Conservation (phyloP, 2,888 invertebrate genomes). For the Stenchaetothrips biformis region DNA sequence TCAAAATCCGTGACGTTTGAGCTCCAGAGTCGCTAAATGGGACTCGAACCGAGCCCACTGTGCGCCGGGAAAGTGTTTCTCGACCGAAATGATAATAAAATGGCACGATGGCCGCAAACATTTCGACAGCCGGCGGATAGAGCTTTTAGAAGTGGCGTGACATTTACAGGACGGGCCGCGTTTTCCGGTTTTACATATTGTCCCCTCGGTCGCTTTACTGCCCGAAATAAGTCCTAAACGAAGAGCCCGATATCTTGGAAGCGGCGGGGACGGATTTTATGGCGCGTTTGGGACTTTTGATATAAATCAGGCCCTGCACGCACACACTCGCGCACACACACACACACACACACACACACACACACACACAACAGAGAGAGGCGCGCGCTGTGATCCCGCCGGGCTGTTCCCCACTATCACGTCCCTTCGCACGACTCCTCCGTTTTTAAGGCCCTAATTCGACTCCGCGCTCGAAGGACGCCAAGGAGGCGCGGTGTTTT, state of each 20-base stretch:
- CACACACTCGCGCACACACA: background rate
- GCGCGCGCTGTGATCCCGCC: background rate
- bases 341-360: background rate
- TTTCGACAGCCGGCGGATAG: slow-evolving; percentile 10
- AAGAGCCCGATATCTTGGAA: background rate
- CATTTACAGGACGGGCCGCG: slow-evolving; percentile 4
- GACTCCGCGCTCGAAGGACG: too few relatives aligned
- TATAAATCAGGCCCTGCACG: slow-evolving; percentile 9
- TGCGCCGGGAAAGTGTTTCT: background rate
- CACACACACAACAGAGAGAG: background rate
- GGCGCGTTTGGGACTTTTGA: slow-evolving; percentile 10
- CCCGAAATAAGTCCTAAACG: slow-evolving; percentile 20
- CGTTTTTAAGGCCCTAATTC: too few relatives aligned
- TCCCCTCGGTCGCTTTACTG: background rate
- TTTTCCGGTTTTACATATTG: slow-evolving; percentile 20
- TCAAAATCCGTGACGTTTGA: too few relatives aligned
- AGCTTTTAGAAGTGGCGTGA: slow-evolving; percentile 1
- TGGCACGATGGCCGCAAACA: background rate
- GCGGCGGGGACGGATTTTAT: background rate
- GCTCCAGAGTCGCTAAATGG: too few relatives aligned
- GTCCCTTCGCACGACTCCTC: too few relatives aligned
- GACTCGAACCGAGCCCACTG: too few relatives aligned
- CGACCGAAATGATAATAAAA: background rate
- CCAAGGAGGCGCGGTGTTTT: too few relatives aligned
- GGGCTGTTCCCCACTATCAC: too few relatives aligned